Base-by-base conservation (phyloP, 2,113 vertebrate species). In the Coracopsis vasa region DNA sequence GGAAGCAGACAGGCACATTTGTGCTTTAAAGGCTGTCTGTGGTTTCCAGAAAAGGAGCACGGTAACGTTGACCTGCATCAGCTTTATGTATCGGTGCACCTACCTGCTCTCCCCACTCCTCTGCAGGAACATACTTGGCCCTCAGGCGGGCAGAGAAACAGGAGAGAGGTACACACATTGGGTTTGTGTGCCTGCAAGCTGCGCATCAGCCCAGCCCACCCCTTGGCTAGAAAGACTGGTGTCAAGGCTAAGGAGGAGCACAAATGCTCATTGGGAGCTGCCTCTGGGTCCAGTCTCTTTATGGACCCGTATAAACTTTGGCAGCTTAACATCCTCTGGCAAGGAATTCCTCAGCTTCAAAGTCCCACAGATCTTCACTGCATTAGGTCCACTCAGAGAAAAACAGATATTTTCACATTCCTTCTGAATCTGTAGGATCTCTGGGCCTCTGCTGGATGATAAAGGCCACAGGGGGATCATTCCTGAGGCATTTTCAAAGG, bases 161-260 rank as follows among this genome's bases (percentile, higher is more conserved):
- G 60, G 9, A 87, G n/a, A 23, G 0, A 2, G 15, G n/a, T 23
- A n/a, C 66, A 56, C 1, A 0, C 20, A 50, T 11, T 2, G 4
- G 10, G 24, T 94, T 66, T 58, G 27, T 39, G 12, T 33, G 11
- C 50, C 69, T 66, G 35, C 33, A 73, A 45, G 29, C 7, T 39
- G 54, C 18, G 17, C 19, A 28, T 69, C 48, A 61, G 53, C 78
- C 25, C 72, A 84, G 37, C 6, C 11, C 39, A 75, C 14, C 13
- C 37, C 70, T 31, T 3, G 1, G 31, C n/a, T n/a, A 79, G 51
- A 44, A 80, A 13, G 21, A 85, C 50, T 29, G 16, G 16, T 62
- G 47, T 69, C 71, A 86, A 41, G 11, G 27, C 11, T 2, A 3
- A 47, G 11, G 10, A 82, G 7, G 3, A 80, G 39, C 44, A 64